These are phyloP conservation scores for Ibidorhyncha struthersii DNA, from an alignment of 2,113 vertebrate genomes.

Conservation along the genomic window DNA sequence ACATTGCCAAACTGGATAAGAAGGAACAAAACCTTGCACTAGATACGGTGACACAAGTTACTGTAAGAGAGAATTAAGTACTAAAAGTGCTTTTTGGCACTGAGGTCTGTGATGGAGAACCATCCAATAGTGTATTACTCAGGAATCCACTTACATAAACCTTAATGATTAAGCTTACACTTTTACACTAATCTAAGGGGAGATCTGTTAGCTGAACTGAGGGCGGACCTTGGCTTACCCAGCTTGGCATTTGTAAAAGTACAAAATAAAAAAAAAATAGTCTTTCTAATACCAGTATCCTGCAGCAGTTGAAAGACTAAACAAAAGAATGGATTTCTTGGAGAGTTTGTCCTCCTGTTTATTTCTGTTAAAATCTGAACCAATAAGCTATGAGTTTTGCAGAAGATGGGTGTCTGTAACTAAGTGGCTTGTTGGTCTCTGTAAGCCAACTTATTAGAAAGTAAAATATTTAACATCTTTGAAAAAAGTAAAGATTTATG, in stretches of 20 bases:
- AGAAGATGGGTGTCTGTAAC: not conserved
- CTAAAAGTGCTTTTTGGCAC: not conserved
- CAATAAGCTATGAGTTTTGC: not conserved
- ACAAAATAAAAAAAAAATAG: not conserved
- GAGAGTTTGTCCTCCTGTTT: not conserved
- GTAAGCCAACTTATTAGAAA: not conserved
- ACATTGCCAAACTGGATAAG: not conserved
- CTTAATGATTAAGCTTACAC: not conserved
- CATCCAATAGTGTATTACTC: not conserved
- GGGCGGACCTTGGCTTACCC: not conserved
- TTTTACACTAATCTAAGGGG: not conserved
- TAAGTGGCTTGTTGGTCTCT: not conserved
- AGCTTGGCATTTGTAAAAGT: not conserved
- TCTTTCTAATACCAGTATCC: not conserved
- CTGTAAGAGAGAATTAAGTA: not conserved
- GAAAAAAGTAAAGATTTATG: not conserved
- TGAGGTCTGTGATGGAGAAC: not conserved
- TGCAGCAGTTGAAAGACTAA: not conserved
- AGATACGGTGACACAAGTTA: not conserved
- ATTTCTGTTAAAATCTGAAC: not conserved
- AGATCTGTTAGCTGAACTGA: not conserved
- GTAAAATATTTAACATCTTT: not conserved
- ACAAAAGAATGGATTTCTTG: not conserved
- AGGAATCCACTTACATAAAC: not conserved
- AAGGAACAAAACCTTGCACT: not conserved